Base-by-base conservation (phyloP, 2,113 vertebrate genomes). In the Pipa parva region DNA sequence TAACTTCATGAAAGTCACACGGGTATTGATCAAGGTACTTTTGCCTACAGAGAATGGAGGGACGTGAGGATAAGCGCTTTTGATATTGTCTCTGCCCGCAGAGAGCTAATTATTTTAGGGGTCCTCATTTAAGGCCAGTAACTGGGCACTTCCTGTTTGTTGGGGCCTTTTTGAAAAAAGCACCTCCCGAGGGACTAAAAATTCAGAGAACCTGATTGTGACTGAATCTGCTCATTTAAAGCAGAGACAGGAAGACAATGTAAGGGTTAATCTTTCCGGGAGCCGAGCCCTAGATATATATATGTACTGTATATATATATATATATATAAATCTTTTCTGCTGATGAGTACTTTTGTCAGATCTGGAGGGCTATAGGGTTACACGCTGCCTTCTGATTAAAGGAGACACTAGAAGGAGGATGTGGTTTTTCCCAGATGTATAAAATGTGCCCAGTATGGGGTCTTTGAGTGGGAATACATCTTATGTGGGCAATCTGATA, bases 31-130 rank as follows among this genome's bases (percentile, higher is more conserved):
- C 76, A 80, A 70, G 65, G 77, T 79, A 80, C 11, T n/a, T 58
- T 71, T 58, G 11, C 42, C 39, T 21, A 48, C 39, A 17, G 45
- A 85, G 85, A 81, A 87, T 82, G 84, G 65, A 75, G 85, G 84
- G 84, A 87, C 76, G 81, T 75, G 77, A 80, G 76, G 85, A 81
- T 88, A 84, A 88, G 83, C 84, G 85, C 87, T 78, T 83, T 78
- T 76, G 80, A 81, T 78, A 80, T 77, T 76, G 79, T 73, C 77
- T 77, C 80, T 82, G 78, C 74, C 74, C 72, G 67, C 63, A 74
- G 68, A 70, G 39, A 67, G 46, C 36, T 60, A 59, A 49, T 64
- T 59, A 49, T 64, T 63, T 64, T 50, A n/a, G 29, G 26, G 27
- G 26, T 36, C 59, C 28, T 60, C 28, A 59, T 45, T 56, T 42